Percentiles rank a stretch among this genome's conserved stretches.
phyloP scores from a whole-genome alignment of 2,113 vertebrate species.

The Phrynosoma platyrhinos region DNA sequence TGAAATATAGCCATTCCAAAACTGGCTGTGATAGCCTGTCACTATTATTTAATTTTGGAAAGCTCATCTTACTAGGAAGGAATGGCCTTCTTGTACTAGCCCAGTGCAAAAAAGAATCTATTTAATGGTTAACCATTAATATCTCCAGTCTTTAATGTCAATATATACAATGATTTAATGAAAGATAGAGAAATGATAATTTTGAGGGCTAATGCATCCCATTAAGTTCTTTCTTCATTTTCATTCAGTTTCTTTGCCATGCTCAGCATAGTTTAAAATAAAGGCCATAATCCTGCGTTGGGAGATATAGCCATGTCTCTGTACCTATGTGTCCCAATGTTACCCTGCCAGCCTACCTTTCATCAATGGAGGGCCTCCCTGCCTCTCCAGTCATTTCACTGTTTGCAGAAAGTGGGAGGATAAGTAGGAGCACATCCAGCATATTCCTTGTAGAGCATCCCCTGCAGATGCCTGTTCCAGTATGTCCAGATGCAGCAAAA shows the following conservation, averaged over 20 bases:
- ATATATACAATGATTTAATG: background rate
- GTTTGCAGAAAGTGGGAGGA: too few species aligned
- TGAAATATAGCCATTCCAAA: background rate
- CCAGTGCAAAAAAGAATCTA: background rate
- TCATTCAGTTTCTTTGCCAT: background rate
- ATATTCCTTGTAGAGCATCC: too few species aligned
- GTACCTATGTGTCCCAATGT: too few species aligned
- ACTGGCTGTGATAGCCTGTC: background rate
- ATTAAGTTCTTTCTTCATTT: background rate
- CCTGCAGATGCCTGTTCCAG: too few species aligned
- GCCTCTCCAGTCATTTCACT: too few species aligned
- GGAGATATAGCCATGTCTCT: too few species aligned
- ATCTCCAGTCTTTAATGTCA: background rate
- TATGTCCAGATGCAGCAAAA: too few species aligned
- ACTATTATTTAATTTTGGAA: background rate
- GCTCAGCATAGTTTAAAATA: background rate
- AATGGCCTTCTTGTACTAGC: background rate
- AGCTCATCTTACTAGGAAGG: background rate
- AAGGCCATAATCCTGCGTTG: too few species aligned
- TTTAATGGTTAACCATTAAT: background rate
- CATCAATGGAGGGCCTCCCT: too few species aligned
- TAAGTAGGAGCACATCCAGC: too few species aligned
- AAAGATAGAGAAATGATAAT: background rate
- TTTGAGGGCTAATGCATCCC: background rate
- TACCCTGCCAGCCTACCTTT: too few species aligned